phyloP scores from a whole-genome alignment of 2,888 invertebrate species.

The Blera fallax region DNA sequence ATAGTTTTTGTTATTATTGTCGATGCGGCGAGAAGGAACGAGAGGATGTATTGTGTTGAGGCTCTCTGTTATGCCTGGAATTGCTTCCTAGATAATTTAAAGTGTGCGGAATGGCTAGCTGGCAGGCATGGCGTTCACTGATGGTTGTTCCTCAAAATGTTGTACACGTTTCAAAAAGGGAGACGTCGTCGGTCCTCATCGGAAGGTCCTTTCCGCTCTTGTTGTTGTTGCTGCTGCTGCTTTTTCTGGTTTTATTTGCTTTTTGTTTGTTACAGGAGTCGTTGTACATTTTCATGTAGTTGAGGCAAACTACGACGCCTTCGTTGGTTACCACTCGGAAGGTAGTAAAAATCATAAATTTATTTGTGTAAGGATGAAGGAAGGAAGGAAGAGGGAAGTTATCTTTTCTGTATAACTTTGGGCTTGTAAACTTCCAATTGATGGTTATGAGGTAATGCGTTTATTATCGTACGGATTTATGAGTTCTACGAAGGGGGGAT shows the following conservation, averaged over 20 bases:
- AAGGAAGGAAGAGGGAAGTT: slow-evolving; percentile 12
- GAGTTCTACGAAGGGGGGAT: neutral
- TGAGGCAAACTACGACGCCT: slow-evolving; percentile 42
- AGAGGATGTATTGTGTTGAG: slow-evolving; percentile 26
- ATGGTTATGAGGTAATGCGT: slow-evolving; percentile 55
- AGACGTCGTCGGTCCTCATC: neutral
- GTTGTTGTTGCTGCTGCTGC: slow-evolving; percentile 19
- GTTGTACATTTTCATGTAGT: slow-evolving; percentile 66
- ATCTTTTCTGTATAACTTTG: slow-evolving; percentile 25
- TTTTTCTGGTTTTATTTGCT: slow-evolving; percentile 38
- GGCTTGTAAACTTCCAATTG: slow-evolving; percentile 37
- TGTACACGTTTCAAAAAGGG: slow-evolving; percentile 57
- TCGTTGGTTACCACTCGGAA: slow-evolving; percentile 18
- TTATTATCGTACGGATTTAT: slow-evolving; percentile 48
- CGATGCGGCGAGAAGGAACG: neutral
- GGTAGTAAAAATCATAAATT: slow-evolving; percentile 57
- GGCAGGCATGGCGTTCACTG: slow-evolving; percentile 57
- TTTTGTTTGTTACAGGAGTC: slow-evolving; percentile 58
- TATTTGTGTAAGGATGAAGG: slow-evolving; percentile 33
- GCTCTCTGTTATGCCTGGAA: slow-evolving; percentile 45
- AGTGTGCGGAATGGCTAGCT: slow-evolving; percentile 72
- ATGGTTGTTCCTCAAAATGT: slow-evolving; percentile 68
- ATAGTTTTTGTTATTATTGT: slow-evolving; percentile 71
- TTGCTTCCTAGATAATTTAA: slow-evolving; percentile 73
- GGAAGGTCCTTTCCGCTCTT: neutral